These are phyloP conservation scores for Himalopsyche japonica DNA, from an alignment of 2,888 invertebrate species.

Conservation along the genomic window DNA sequence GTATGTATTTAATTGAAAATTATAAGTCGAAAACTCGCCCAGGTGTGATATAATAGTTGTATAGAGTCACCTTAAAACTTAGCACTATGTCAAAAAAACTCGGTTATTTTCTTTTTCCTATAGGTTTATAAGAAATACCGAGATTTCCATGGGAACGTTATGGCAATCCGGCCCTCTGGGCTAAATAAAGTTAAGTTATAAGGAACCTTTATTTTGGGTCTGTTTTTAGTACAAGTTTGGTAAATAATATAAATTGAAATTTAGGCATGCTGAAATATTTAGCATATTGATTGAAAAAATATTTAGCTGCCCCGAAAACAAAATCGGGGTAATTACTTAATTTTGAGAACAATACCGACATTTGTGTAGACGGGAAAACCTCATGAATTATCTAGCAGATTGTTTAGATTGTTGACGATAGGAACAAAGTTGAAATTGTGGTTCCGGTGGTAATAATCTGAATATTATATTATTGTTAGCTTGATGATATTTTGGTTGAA, in stretches of 20 bases:
- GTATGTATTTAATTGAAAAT: too few relatives aligned
- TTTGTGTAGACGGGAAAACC: neutral
- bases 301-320: neutral
- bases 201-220: neutral
- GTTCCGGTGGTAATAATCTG: too few relatives aligned
- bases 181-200: neutral
- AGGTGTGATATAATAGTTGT: too few relatives aligned
- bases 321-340: neutral
- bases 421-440: too few relatives aligned
- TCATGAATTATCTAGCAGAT: too few relatives aligned
- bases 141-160: neutral
- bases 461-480: too few relatives aligned
- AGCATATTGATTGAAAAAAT: slow-evolving; percentile 14
- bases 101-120: neutral
- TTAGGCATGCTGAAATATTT: neutral
- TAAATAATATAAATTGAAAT: neutral
- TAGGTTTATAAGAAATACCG: neutral
- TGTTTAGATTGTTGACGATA: too few relatives aligned
- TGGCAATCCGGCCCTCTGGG: neutral
- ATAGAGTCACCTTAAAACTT: too few relatives aligned
- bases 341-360: neutral
- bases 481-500: too few relatives aligned
- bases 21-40: too few relatives aligned
- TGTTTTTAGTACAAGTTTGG: neutral
- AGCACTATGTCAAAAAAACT: neutral